Evolutionary conservation across 2,888 invertebrate genomes (phyloP).

Genomic region (Emmelina monodactyla): DNA sequence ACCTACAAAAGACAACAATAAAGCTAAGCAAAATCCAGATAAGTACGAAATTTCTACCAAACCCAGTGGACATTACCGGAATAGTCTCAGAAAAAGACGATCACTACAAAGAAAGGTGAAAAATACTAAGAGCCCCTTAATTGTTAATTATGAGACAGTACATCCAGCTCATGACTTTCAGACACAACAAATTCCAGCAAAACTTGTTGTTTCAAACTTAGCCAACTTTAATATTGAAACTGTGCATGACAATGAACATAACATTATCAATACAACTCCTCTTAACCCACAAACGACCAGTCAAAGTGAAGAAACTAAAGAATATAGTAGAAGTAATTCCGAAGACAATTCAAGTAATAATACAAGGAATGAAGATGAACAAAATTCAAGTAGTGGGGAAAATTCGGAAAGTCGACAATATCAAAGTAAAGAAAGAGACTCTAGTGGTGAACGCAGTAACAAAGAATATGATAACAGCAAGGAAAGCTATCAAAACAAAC

Average conservation of each 20-base stretch:
- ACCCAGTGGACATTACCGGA: constrained; percentile 33
- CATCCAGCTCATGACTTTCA: constrained; percentile 23
- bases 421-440: background rate
- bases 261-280: background rate
- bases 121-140: constrained; percentile 24
- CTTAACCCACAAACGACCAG: background rate
- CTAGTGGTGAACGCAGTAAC: background rate
- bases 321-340: constrained; percentile 2
- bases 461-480: background rate
- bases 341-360: constrained; percentile 2
- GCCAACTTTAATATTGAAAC: constrained; percentile 48
- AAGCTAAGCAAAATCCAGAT: too few species aligned
- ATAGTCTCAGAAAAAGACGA: constrained; percentile 39
- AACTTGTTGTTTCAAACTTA: constrained; percentile 20
- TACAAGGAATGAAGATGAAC: constrained; percentile 3
- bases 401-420: constrained; percentile 6
- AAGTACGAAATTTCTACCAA: too few species aligned
- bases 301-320: constrained; percentile 2
- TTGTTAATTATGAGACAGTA: constrained; percentile 35
- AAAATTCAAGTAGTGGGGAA: constrained; percentile 18
- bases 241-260: constrained; percentile 22
- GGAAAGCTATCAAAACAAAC: constrained; percentile 7
- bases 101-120: constrained; percentile 11
- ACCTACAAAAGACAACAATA: too few species aligned
- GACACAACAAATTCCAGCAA: constrained; percentile 8